phyloP scores from a whole-genome alignment of 1,140 invertebrate genomes.

The Plodia interpunctella region DNA sequence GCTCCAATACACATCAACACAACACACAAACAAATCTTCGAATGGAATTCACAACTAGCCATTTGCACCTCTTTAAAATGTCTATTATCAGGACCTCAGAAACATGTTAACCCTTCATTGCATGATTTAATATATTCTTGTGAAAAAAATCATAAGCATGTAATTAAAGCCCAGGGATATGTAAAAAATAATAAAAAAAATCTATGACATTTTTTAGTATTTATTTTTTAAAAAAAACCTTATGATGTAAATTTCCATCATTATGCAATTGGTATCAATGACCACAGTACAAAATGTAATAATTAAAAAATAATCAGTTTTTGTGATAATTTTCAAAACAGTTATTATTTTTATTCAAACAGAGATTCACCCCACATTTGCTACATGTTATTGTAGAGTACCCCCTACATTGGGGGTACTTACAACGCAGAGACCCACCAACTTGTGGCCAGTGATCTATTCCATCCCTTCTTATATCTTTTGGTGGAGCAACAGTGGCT shows the following conservation, averaged over 20 bases:
- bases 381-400: slow-evolving; percentile 31
- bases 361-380: slow-evolving; percentile 37
- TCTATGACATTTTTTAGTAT: no score
- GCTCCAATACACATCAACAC: not conserved
- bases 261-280: no score
- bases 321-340: slow-evolving; percentile 26
- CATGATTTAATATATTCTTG: no score
- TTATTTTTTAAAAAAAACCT: no score
- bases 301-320: no score
- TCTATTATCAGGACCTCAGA: not conserved
- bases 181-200: no score
- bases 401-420: slow-evolving; percentile 35
- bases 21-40: not conserved
- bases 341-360: slow-evolving; percentile 43
- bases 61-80: not conserved
- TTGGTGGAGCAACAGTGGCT: slow-evolving; percentile 33
- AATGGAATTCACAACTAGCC: slow-evolving; percentile 2
- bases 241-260: no score
- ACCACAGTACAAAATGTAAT: no score
- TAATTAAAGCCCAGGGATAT: no score
- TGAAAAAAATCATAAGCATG: no score
- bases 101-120: no score
- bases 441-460: slow-evolving; percentile 42
- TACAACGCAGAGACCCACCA: slow-evolving; percentile 31
- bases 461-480: slow-evolving; percentile 33